Base-by-base conservation (phyloP, 2,888 invertebrate species). In the Venusia cambrica region DNA sequence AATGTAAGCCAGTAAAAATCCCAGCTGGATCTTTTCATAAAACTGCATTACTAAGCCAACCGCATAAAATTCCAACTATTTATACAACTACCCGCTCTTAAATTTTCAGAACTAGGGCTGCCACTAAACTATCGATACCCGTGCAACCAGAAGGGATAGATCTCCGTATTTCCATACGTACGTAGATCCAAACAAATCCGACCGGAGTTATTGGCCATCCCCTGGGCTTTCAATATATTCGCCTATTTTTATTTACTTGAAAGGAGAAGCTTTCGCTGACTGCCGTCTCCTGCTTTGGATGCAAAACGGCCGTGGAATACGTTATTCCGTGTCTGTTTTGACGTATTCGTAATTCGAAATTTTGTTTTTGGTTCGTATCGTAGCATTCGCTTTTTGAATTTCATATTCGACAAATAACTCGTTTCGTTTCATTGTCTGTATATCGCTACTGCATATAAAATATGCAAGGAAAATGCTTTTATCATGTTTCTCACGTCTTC, bases 191-290 rank as follows among this genome's bases (percentile, higher is more conserved):
- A 74, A 79, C 62, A 70, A 75, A 79, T 75, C 76, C 73, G 57
- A 62, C 56, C 57, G 51, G 71, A 79, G 73, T 73, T 81, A 80
- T 81, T 78, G 83, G 75, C 73, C 72, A 64, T 80, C 84, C 79
- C 80, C 57, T 47, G 79, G 66, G 83, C 62, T 60, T 69, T 69
- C 73, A 70, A 75, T 77, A 80, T 80, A 78, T 77, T 74, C 74
- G 62, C 69, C 69, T 77, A 81, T 76, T 76, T 81, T 79, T 76
- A 77, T 78, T 77, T 74, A 75, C 69, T 66, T 61, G 73, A 68
- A 65, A 64, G 64, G 69, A 57, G 55, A 59, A 66, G 68, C 69
- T 70, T 72, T 63, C 63, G 56, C 61, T 12, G 25, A 11, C 21
- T 65, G 53, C 51, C 52, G 45, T 50, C 55, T 59, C 53, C 57